These are phyloP conservation scores for Brachypterus glaber DNA, from an alignment of 2,888 invertebrate species.

Conservation along the genomic window DNA sequence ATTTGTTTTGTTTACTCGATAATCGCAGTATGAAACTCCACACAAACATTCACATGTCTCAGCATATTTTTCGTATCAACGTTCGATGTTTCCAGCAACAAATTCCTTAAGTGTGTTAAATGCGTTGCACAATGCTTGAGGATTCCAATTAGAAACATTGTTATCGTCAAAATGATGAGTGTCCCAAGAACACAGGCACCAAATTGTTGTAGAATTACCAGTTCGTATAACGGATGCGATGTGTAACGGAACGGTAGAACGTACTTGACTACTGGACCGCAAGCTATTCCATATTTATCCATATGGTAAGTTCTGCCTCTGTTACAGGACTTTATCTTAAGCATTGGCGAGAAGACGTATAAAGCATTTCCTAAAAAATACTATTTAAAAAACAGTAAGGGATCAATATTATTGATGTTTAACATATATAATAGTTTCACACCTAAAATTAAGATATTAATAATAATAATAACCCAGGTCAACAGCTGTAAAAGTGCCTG, in stretches of 20 bases:
- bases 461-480: no score
- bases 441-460: no score
- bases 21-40: conserved; percentile 24
- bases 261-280: conserved; percentile 18
- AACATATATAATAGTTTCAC: no score
- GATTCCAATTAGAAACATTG: conserved; percentile 27
- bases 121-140: conserved; percentile 25
- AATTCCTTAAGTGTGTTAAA: conserved; percentile 19
- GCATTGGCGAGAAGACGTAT: conserved; percentile 22
- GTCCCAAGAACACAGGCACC: conserved; percentile 20
- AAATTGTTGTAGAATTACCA: conserved; percentile 20
- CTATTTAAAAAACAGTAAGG: no score
- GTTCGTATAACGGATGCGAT: conserved; percentile 17
- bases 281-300: conserved; percentile 24
- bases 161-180: conserved; percentile 23
- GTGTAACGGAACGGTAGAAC: conserved; percentile 23
- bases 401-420: no score
- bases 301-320: conserved; percentile 18
- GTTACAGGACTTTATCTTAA: conserved; percentile 20
- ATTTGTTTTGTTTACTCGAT: conserved; percentile 20
- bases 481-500: no score
- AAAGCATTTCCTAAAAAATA: conserved; percentile 23
- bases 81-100: conserved; percentile 14
- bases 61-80: conserved; percentile 9
- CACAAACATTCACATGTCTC: conserved; percentile 17